Evolutionary conservation across 2,113 vertebrate genomes (phyloP).

Genomic region (Cebidichthys violaceus): DNA sequence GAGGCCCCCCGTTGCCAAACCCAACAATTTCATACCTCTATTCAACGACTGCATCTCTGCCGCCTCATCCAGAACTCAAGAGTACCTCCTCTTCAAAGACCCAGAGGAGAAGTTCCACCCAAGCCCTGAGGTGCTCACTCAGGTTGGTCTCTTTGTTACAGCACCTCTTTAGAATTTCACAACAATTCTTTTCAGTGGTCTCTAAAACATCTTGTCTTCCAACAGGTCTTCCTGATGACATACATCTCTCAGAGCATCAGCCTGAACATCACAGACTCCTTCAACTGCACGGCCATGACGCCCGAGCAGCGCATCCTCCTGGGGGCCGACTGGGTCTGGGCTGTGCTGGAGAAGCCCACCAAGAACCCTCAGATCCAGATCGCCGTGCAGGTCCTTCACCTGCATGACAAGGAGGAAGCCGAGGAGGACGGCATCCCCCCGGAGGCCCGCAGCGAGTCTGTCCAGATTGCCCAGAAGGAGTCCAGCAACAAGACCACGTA

Average conservation of each 20-base stretch:
- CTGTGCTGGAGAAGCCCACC: conserved; percentile 73
- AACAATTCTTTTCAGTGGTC: not conserved
- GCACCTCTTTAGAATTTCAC: not conserved
- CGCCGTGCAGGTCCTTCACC: conserved; percentile 77
- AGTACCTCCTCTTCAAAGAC: conserved; percentile 83
- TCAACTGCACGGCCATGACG: conserved; percentile 84
- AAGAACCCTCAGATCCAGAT: conserved; percentile 82
- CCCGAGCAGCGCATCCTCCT: conserved; percentile 79
- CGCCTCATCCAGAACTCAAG: conserved; percentile 75
- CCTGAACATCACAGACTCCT: conserved; percentile 69
- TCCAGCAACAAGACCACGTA: conserved; percentile 60
- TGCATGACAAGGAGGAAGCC: conserved; percentile 30
- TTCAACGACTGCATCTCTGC: conserved; percentile 75
- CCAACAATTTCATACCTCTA: conserved; percentile 64
- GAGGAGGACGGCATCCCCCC: not conserved
- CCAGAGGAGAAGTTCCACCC: conserved; percentile 78
- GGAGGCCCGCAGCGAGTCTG: conserved; percentile 50
- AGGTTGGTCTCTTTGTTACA: conserved; percentile 53
- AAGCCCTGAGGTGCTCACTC: conserved; percentile 63
- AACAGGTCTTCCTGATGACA: conserved; percentile 83
- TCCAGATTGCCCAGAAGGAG: conserved; percentile 73
- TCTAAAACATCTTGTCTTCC: not conserved
- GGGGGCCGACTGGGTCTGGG: conserved; percentile 85
- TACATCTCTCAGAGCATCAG: conserved; percentile 78
- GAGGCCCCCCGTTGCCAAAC: conserved; percentile 26